These are phyloP conservation scores for Benthosema pterotum DNA, from an alignment of 2,797 vertebrate genomes.

Conservation along the genomic window DNA sequence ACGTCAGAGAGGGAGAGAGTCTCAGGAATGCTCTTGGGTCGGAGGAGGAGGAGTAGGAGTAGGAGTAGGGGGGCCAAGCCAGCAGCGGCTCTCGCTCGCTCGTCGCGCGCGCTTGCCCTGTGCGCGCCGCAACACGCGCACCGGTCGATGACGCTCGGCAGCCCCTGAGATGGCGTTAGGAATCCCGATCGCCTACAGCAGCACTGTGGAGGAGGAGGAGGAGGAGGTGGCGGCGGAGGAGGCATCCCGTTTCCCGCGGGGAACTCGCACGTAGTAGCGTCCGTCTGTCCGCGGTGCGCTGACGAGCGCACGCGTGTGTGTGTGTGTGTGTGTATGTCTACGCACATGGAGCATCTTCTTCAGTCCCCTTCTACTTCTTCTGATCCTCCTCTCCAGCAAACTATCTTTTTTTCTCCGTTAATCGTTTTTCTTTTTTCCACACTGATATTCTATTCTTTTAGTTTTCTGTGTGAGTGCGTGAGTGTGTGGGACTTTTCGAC, in stretches of 20 bases:
- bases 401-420: conserved; percentile 34
- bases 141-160: conserved; percentile 76
- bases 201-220: too few species aligned
- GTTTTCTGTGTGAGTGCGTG: conserved; percentile 41
- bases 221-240: conserved; percentile 86
- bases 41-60: too few species aligned
- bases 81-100: conserved; percentile 72
- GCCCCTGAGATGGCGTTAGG: conserved; percentile 81
- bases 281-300: conserved; percentile 77
- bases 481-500: conserved; percentile 37
- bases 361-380: conserved; percentile 24
- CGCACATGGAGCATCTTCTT: background rate
- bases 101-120: conserved; percentile 63
- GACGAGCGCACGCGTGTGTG: conserved; percentile 30
- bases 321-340: conserved; percentile 5
- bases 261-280: conserved; percentile 85
- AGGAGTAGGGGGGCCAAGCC: conserved; percentile 67
- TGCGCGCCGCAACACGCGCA: conserved; percentile 13
- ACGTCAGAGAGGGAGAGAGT: conserved; percentile 46
- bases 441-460: conserved; percentile 65
- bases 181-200: conserved; percentile 83
- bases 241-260: conserved; percentile 83
- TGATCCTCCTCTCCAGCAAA: conserved; percentile 32
- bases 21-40: conserved; percentile 68
- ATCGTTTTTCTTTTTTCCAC: conserved; percentile 29